Evolutionary conservation across 2,113 vertebrate species (phyloP), one percentile per base, ranked within the genome.

Genomic region (Clarias gariepinus): DNA sequence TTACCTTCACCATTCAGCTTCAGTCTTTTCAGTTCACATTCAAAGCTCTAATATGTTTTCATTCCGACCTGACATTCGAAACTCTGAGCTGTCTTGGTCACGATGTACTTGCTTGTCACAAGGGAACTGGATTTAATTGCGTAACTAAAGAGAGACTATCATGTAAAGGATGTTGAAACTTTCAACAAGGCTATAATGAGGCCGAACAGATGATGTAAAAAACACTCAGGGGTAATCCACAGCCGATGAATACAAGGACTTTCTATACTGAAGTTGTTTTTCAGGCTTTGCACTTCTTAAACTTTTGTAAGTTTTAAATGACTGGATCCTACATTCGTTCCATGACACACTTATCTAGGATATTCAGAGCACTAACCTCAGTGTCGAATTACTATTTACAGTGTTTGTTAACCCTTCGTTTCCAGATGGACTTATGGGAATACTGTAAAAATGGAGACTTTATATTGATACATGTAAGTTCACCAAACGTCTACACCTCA

Each of bases 41-140:
- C 66, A 57, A 57, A 16, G 82, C 55, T 71, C n/a, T 18, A 16
- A 71, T 57, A 23, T 64, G 47, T 78, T 85, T 28, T 30, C 25
- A 23, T 69, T 41, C 69, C 69, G 52, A 68, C 52, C n/a, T 58
- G 57, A 52, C 36, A 85, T 58, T 66, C 47, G 66, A 77, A 73
- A 78, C 61, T 82, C 77, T 60, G 47, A 78, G 64, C 79, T 83
- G 36, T 47, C 25, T 30, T 55, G 68, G 58, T 81, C 68, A 77
- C 30, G 68, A 4, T 61, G 57, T 36, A n/a, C 87, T 61, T 36
- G 80, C 30, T 16, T 61, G 66, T 61, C 87, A 81, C 71, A 69
- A 69, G 71, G 84, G 53, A 87, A 25, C 82, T 52, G 10, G 79
- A 64, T 78, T 76, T 61, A 71, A 84, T 79, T 89, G 85, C 69